Base-by-base conservation (phyloP, 2,113 vertebrate genomes). In the Oriolus oriolus region DNA sequence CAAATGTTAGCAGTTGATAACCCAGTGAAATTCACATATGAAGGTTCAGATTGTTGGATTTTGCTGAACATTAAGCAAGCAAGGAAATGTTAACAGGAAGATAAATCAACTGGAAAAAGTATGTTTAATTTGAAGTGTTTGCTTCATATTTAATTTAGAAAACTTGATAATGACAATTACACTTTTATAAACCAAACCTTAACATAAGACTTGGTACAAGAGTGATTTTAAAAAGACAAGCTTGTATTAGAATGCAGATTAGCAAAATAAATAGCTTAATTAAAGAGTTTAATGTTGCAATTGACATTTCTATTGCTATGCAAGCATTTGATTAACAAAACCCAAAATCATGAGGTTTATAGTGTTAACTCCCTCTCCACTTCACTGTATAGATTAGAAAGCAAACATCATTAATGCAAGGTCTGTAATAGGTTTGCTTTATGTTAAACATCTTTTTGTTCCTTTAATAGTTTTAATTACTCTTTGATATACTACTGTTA, bases 251-350 rank as follows among this genome's bases (percentile, higher is more conserved):
- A 75, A 75, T 75, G 68, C 71, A 95, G 71, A 80, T 78, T 70
- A 90, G 73, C 52, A 96, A 95, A 94, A 86, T 78, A 92, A 90
- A 94, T 87, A 91, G 88, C 74, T 92, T 90, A 88, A 93, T 95
- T 96, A 89, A 95, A 92, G 54, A 90, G 91, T 76, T 95, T 94
- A 93, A 92, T 96, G 92, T 92, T 94, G 68, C 83, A 94, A 70
- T 71, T 92, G 95, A 90, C 83, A 73, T 66, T 90, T 93, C 87
- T 90, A 65, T 74, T 92, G 88, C 94, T 89, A 8, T 78, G 85
- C 73, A 81, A 66, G 81, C 64, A 81, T 78, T 87, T 93, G 91
- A 95, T 94, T 92, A 95, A 89, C 86, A 94, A 92, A 96, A 87
- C 52, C 87, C 90, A 61, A 95, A 91, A 71, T 87, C 49, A 75